A percentile compares a stretch with the other conserved stretches of the same genome.
Evolutionary conservation across 1,140 invertebrate species (phyloP).

Genomic region (Pseudomyrmex concolor): DNA sequence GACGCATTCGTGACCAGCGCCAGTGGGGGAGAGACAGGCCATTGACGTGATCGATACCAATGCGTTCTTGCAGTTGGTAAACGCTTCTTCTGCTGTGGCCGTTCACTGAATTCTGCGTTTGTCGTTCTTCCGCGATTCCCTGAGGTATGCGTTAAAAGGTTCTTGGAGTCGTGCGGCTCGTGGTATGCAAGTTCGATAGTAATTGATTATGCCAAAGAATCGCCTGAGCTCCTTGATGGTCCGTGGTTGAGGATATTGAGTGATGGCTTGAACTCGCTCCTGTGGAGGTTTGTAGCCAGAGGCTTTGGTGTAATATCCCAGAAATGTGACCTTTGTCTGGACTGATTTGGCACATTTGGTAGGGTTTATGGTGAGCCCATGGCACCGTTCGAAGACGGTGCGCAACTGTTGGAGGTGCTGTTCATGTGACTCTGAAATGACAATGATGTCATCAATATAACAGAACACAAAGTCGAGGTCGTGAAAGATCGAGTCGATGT

Average conservation of each 20-base stretch:
- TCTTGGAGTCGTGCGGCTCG: neutral
- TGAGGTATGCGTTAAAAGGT: neutral
- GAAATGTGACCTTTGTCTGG: neutral
- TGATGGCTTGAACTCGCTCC: neutral
- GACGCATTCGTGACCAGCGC: no score
- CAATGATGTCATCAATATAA: conserved; percentile 7
- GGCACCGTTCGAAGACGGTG: neutral
- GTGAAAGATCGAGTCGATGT: neutral
- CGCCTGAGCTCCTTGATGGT: neutral
- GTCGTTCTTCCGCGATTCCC: neutral
- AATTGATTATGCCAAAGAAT: conserved; percentile 10
- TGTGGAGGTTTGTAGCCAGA: neutral
- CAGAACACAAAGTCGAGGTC: neutral
- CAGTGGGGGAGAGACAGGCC: no score
- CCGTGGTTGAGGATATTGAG: neutral
- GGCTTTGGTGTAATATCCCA: neutral
- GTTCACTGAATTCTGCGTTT: no score
- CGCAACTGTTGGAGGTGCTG: neutral
- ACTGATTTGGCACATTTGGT: neutral
- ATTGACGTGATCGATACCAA: no score
- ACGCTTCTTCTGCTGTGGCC: no score
- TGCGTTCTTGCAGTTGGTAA: no score
- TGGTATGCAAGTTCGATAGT: neutral
- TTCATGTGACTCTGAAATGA: neutral
- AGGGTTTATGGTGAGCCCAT: conserved; percentile 3